phyloP scores from a whole-genome alignment of 2,797 vertebrate genomes.

The Mareca penelope region DNA sequence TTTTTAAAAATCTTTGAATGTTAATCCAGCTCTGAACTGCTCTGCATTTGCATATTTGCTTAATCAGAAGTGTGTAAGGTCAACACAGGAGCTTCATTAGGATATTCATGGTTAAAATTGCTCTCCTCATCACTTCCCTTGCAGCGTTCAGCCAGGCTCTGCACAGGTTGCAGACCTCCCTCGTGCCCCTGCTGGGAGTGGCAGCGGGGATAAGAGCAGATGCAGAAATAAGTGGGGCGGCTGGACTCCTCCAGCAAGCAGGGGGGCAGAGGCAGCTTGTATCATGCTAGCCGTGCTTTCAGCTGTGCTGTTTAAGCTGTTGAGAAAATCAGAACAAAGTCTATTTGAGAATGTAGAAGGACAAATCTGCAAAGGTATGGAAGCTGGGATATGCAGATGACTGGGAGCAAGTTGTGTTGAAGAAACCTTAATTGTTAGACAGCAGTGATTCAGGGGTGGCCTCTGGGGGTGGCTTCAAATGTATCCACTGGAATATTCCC shows the following conservation, averaged over 20 bases:
- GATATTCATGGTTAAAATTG: conserved; percentile 65
- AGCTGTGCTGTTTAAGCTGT: not conserved
- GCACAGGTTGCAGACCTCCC: not conserved
- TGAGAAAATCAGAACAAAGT: not conserved
- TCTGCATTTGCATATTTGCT: conserved; percentile 71
- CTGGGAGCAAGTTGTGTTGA: not conserved
- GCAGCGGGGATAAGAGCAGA: not conserved
- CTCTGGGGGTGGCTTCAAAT: not conserved
- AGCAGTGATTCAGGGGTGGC: not conserved
- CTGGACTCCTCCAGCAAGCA: not conserved
- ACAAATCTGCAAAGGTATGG: not conserved
- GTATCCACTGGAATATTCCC: not conserved
- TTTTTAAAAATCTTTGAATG: conserved; percentile 65
- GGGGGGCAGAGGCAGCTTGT: not conserved
- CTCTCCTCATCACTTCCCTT: conserved; percentile 58
- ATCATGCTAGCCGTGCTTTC: not conserved
- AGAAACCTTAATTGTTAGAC: not conserved
- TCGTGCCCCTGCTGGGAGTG: not conserved
- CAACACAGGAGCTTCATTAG: conserved; percentile 56
- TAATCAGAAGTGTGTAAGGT: conserved; percentile 69
- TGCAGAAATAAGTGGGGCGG: not conserved
- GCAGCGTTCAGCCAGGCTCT: not conserved
- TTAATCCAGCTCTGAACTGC: conserved; percentile 52
- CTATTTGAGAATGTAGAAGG: not conserved
- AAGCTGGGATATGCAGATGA: not conserved